Base-by-base conservation (phyloP, 2,888 invertebrate genomes). In the Ceratothoa steindachneri region DNA sequence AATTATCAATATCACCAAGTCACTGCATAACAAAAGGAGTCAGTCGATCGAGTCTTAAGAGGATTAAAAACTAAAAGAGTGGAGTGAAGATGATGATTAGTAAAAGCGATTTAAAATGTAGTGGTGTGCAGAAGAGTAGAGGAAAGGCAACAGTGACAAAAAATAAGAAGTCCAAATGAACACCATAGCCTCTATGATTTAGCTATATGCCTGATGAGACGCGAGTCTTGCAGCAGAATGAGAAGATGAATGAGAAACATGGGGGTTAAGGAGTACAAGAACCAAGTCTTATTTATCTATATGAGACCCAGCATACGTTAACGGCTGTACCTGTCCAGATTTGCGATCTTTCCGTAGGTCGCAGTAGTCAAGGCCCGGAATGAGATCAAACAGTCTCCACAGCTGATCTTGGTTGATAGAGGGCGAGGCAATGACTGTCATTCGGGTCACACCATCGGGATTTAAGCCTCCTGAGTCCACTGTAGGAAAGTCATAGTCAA, bases 351-450 rank as follows among this genome's bases (percentile, higher is more conserved):
- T 83, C 72, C 83, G 81, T 28, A 86, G 83, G 80, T 86, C 85
- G 81, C 86, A 87, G 81, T 85, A 86, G 80, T 87, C 87, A 69
- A 88, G 83, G 4, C 91, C 92, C 24, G 96, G 96, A 53, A 95
- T 88, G 76, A 96, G 89, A 83, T 93, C 93, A 85, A 95, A 95
- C 53, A 96, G 85, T 80, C 89, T 88, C 89, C 91, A 91, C n/a
- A 93, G 84, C 82, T 93, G 90, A 84, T 89, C 89, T 82, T 91
- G 90, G 81, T 89, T 90, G 5, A 89, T 83, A 52, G 87, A 86
- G 29, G 91, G 90, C 83, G 90, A 90, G 55, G 91, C 91, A 81
- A 91, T 89, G 24, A 91, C 92, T 81, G 88, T 88, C 9, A 94
- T 86, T 77, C 88, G 87, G 1, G 89, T 90, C 70, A 79, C 80